phyloP scores from a whole-genome alignment of 2,888 invertebrate species.

The Torymus auratus region DNA sequence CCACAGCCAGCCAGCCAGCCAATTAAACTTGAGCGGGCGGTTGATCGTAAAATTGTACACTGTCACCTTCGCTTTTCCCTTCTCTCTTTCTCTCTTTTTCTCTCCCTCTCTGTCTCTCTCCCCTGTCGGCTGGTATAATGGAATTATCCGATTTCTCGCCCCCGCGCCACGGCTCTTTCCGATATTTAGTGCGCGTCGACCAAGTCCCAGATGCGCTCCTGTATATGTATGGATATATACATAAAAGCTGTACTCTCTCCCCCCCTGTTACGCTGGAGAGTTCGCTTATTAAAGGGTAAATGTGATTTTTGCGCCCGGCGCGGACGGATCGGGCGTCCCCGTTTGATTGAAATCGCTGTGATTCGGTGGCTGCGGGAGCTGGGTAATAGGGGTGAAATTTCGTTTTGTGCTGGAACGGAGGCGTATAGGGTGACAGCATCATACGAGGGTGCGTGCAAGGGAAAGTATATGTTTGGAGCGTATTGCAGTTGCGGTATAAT shows the following conservation, averaged over 20 bases:
- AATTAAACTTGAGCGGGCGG: slow-evolving; percentile 56
- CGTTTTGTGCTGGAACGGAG: too few relatives aligned
- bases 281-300: slow-evolving; percentile 27
- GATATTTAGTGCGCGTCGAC: slow-evolving; percentile 46
- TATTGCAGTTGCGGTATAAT: too few relatives aligned
- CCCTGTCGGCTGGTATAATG: slow-evolving; percentile 19
- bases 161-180: slow-evolving; percentile 25
- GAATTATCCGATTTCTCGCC: slow-evolving; percentile 51
- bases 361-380: neutral
- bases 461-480: too few relatives aligned
- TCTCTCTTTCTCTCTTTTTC: too few relatives aligned
- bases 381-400: too few relatives aligned
- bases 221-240: too few relatives aligned
- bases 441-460: too few relatives aligned
- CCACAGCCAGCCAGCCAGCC: slow-evolving; percentile 39
- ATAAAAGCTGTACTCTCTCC: neutral
- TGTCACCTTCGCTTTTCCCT: neutral
- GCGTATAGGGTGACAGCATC: too few relatives aligned
- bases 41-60: slow-evolving; percentile 51
- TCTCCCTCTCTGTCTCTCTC: too few relatives aligned
- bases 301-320: slow-evolving; percentile 23
- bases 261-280: neutral
- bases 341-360: slow-evolving; percentile 29
- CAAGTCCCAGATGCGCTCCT: too few relatives aligned
- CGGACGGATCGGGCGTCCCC: slow-evolving; percentile 12